Conservation (phyloP, 2,113 vertebrate genomes). For the Mormoops blainvillei region DNA sequence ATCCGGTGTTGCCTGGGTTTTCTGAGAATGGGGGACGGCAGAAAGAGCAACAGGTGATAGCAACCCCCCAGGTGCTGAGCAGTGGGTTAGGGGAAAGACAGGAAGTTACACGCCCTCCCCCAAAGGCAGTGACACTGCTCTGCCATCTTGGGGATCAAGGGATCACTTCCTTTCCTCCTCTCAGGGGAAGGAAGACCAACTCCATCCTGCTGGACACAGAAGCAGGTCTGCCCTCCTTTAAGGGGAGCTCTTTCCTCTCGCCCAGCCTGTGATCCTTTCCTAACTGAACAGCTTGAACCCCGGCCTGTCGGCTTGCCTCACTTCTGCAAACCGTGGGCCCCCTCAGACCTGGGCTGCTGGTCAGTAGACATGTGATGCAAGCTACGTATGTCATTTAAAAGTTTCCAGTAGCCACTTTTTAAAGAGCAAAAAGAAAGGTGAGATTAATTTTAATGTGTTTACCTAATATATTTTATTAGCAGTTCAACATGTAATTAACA, state of each 20-base stretch:
- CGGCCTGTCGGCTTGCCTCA: neutral
- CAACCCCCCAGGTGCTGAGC: neutral
- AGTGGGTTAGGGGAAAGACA: neutral
- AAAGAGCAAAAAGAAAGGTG: neutral
- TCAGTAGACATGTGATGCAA: rapidly evolving
- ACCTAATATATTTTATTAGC: neutral
- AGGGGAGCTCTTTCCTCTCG: no score
- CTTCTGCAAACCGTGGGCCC: neutral
- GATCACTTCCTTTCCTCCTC: neutral
- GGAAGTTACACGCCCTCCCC: no score
- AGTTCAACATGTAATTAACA: neutral
- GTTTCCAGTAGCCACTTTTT: neutral
- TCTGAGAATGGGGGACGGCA: neutral
- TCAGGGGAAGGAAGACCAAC: neutral
- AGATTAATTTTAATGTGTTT: neutral
- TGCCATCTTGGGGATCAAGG: neutral
- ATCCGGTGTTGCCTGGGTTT: neutral
- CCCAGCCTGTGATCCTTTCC: neutral
- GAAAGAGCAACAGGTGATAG: neutral
- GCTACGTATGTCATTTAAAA: no score
- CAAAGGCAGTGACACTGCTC: neutral
- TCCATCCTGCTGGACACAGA: neutral
- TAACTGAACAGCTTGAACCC: neutral
- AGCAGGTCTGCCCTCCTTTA: neutral
- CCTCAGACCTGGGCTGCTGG: neutral